These are phyloP conservation scores for Chondrosia reniformis DNA, from an alignment of 37 sponge, comb jelly and placozoan genomes.

Conservation along the genomic window DNA sequence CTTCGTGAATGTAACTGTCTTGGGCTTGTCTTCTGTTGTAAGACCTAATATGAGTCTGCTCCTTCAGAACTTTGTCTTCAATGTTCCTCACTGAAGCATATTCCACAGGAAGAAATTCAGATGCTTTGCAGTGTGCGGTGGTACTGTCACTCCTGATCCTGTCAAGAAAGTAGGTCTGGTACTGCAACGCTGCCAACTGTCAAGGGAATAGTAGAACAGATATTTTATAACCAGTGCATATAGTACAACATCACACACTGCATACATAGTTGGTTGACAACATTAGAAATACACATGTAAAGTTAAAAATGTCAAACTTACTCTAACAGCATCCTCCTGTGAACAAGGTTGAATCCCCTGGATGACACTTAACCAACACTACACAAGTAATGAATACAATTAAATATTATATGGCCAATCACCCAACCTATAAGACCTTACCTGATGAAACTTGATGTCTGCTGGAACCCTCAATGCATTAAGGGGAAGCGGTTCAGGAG, in stretches of 20 bases:
- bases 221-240: neutral
- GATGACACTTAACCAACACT: constrained; percentile 61
- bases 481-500: constrained; percentile 10
- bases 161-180: constrained; percentile 80
- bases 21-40: constrained; percentile 33
- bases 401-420: too few relatives aligned
- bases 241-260: neutral
- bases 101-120: constrained; percentile 72
- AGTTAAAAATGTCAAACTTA: too few relatives aligned
- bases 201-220: too few relatives aligned
- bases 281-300: neutral
- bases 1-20: constrained; percentile 35
- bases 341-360: constrained; percentile 61
- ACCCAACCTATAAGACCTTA: too few relatives aligned
- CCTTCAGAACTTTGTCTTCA: constrained; percentile 63
- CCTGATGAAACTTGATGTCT: constrained; percentile 40
- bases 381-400: neutral
- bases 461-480: constrained; percentile 19
- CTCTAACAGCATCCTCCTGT: constrained; percentile 56
- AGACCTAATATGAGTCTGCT: constrained; percentile 35
- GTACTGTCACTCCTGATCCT: constrained; percentile 51
- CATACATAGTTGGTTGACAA: neutral
- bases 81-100: constrained; percentile 45
- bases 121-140: constrained; percentile 27
- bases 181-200: constrained; percentile 69